Evolutionary conservation across 2,888 invertebrate genomes (phyloP).

Genomic region (Xestia xanthographa): DNA sequence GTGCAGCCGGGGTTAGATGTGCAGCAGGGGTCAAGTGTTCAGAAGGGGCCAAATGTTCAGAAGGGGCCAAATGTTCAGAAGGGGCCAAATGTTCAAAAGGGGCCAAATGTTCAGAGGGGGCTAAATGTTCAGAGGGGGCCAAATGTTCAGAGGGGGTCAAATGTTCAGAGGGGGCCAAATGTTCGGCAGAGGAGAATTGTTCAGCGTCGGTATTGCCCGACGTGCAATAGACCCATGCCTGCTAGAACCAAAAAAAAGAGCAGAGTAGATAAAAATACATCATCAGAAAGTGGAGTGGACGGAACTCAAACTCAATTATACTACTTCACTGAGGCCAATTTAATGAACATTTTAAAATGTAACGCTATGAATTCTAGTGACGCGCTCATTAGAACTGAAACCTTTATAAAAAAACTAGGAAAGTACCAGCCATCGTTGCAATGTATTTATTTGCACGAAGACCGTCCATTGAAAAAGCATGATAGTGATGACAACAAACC

Average conservation of each 20-base stretch:
- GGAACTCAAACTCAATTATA: constrained; percentile 58
- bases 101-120: no score
- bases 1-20: background rate
- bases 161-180: background rate
- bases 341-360: constrained; percentile 44
- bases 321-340: constrained; percentile 57
- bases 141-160: background rate
- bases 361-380: constrained; percentile 45
- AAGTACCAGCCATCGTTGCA: constrained; percentile 59
- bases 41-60: no score
- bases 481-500: constrained; percentile 55
- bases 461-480: constrained; percentile 49
- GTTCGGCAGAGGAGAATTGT: background rate
- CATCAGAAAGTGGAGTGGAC: constrained; percentile 29
- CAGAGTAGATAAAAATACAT: constrained; percentile 26
- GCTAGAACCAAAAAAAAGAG: constrained; percentile 5
- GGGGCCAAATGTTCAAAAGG: no score
- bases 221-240: background rate
- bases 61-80: no score
- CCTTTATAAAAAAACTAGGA: constrained; percentile 57
- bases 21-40: no score
- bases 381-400: constrained; percentile 36
- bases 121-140: background rate
- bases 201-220: background rate
- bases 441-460: constrained; percentile 57